phyloP scores from a whole-genome alignment of 2,113 vertebrate species.

The Tragulus kanchil region DNA sequence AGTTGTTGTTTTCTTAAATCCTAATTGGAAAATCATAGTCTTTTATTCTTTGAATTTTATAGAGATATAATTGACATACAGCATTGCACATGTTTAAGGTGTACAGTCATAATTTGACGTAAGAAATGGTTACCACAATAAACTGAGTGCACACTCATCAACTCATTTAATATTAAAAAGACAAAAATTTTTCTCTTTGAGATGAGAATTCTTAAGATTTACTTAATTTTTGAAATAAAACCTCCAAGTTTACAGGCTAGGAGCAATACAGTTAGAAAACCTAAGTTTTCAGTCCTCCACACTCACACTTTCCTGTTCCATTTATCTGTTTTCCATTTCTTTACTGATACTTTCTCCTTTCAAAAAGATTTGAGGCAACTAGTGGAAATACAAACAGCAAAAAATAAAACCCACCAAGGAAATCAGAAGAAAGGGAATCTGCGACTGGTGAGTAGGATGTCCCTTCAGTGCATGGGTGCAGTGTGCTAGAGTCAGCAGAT shows the following conservation, averaged over 20 bases:
- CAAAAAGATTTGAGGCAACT: background rate
- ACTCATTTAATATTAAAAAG: background rate
- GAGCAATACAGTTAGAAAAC: background rate
- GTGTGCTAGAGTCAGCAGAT: accelerated
- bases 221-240: background rate
- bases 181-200: background rate
- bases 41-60: background rate
- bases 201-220: background rate
- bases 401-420: background rate
- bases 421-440: background rate
- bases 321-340: background rate
- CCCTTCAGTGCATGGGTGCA: accelerated
- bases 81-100: background rate
- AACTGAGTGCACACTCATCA: background rate
- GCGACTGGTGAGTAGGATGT: background rate
- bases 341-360: background rate
- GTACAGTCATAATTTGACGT: background rate
- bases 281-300: background rate
- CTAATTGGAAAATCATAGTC: background rate
- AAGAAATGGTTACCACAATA: background rate
- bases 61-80: background rate
- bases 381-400: background rate
- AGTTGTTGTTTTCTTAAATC: background rate
- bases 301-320: background rate
- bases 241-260: background rate